A percentile compares a stretch with the other conserved stretches of the same genome.
These are phyloP conservation scores for Phymorhynchus buccinoides DNA, from an alignment of 1,140 invertebrate species.

Conservation along the genomic window DNA sequence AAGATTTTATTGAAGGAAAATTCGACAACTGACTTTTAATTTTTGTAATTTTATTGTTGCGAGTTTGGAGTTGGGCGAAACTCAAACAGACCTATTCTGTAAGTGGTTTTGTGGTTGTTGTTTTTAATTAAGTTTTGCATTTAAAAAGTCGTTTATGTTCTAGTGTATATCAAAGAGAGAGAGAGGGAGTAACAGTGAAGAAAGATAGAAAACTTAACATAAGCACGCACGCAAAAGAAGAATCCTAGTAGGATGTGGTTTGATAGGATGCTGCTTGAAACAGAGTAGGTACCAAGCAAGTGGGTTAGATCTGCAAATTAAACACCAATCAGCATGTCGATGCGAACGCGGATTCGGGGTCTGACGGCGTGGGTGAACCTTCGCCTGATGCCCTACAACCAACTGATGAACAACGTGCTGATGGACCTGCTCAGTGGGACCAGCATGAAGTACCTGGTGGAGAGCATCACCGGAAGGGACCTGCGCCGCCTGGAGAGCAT, in stretches of 20 bases:
- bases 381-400: constrained; percentile 64
- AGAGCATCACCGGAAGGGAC: constrained; percentile 69
- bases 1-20: no score
- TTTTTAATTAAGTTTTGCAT: no score
- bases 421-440: constrained; percentile 71
- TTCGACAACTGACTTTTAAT: no score
- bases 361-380: constrained; percentile 73
- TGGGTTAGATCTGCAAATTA: background rate
- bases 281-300: background rate
- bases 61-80: no score
- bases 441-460: constrained; percentile 69
- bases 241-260: background rate
- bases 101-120: no score
- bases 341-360: constrained; percentile 69
- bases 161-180: no score
- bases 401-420: constrained; percentile 68
- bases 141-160: no score
- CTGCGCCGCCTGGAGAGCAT: constrained; percentile 67
- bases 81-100: no score
- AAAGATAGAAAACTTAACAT: no score
- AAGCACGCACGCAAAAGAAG: no score
- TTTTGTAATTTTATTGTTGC: no score
- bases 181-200: background rate
- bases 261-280: background rate
- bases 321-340: constrained; percentile 57